These are phyloP conservation scores for Clanis bilineata DNA, from an alignment of 2,888 invertebrate genomes.

Conservation along the genomic window DNA sequence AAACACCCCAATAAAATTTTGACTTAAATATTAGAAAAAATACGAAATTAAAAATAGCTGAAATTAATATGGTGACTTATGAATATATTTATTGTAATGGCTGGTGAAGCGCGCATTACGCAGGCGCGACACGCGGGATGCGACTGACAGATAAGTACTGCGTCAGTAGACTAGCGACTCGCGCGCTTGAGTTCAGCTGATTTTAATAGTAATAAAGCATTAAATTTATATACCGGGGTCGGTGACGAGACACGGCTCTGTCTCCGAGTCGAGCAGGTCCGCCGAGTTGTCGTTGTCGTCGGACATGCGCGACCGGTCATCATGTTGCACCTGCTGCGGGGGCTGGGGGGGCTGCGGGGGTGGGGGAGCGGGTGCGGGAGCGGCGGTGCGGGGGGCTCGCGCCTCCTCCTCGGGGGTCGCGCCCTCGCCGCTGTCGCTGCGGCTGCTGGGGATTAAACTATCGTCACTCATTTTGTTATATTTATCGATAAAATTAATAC, in stretches of 20 bases:
- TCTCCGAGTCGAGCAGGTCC: conserved; percentile 91
- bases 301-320: conserved; percentile 64
- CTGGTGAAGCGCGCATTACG: too few species aligned
- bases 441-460: conserved; percentile 45
- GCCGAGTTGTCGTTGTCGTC: conserved; percentile 88
- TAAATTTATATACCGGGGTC: conserved; percentile 84
- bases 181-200: too few species aligned
- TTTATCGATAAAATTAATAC: too few species aligned
- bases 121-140: too few species aligned
- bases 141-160: too few species aligned
- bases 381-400: conserved; percentile 78
- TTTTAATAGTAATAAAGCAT: neutral
- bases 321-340: conserved; percentile 29
- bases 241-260: conserved; percentile 91
- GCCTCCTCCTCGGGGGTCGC: conserved; percentile 83
- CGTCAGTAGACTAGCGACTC: too few species aligned
- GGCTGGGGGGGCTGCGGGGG: conserved; percentile 26
- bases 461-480: too few species aligned
- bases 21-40: too few species aligned
- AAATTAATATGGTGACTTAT: too few species aligned
- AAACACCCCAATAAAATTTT: too few species aligned
- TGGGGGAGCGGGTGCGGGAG: conserved; percentile 30
- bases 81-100: too few species aligned
- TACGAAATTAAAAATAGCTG: too few species aligned
- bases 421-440: conserved; percentile 87